Evolutionary conservation across 2,888 invertebrate species (phyloP).

Genomic region (Blastobasis lacticolella): DNA sequence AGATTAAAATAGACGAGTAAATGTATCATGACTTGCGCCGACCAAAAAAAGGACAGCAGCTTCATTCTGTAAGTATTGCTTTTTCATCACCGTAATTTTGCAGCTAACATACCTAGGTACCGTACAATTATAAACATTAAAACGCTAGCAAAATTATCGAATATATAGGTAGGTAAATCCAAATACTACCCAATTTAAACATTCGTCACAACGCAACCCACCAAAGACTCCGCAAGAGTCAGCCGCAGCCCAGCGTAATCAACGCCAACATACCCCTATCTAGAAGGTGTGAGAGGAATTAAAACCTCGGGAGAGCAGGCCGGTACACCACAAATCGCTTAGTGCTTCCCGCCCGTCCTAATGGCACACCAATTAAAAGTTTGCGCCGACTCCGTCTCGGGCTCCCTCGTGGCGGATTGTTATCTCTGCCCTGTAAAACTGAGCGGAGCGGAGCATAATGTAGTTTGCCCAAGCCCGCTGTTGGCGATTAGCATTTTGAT

Average conservation of each 20-base stretch:
- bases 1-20: too few relatives aligned
- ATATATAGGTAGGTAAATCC: too few relatives aligned
- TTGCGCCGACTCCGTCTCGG: conserved; percentile 33
- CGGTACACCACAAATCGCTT: conserved; percentile 74
- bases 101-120: too few relatives aligned
- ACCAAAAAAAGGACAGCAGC: too few relatives aligned
- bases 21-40: too few relatives aligned
- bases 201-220: too few relatives aligned
- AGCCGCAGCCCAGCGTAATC: conserved; percentile 25
- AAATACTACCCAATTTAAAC: too few relatives aligned
- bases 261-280: conserved; percentile 39
- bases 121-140: too few relatives aligned
- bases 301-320: conserved; percentile 62
- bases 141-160: too few relatives aligned
- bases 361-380: conserved; percentile 76
- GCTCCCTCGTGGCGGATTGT: conserved; percentile 60
- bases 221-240: too few relatives aligned
- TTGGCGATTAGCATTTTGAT: conserved; percentile 60
- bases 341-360: conserved; percentile 67
- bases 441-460: conserved; percentile 58
- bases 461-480: conserved; percentile 50
- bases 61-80: too few relatives aligned
- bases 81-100: too few relatives aligned
- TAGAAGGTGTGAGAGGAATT: conserved; percentile 58
- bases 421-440: conserved; percentile 64